Conservation (phyloP, 2,113 vertebrate genomes). For the Scalopus aquaticus region DNA sequence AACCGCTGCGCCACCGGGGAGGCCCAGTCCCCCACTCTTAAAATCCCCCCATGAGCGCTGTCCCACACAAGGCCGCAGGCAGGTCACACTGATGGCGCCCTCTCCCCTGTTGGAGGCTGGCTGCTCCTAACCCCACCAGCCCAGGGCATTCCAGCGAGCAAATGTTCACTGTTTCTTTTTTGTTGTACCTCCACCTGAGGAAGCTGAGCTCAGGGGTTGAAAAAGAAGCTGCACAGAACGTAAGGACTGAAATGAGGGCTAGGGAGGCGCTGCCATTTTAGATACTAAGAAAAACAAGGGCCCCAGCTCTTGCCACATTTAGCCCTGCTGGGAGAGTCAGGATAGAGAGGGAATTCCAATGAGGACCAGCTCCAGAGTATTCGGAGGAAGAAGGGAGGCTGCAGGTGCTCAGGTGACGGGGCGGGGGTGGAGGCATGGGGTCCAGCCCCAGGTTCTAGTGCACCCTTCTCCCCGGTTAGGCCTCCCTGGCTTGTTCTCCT, state of each 20-base stretch:
- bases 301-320: not conserved
- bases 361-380: not conserved
- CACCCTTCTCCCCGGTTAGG: not conserved
- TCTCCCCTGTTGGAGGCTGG: not conserved
- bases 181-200: not conserved
- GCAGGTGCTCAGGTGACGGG: not conserved
- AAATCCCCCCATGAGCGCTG: not conserved
- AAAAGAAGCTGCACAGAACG: not conserved
- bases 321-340: not conserved
- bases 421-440: too few relatives aligned
- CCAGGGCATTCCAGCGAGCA: not conserved
- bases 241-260: not conserved
- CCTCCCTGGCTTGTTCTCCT: not conserved
- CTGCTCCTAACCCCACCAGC: not conserved
- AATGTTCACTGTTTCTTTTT: constrained; percentile 16
- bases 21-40: not conserved
- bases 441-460: not conserved
- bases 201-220: not conserved
- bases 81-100: not conserved
- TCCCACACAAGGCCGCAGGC: not conserved
- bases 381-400: not conserved
- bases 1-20: too few relatives aligned
- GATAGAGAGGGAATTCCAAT: not conserved
- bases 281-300: not conserved
- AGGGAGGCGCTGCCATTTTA: not conserved